A percentile compares a stretch with the other conserved stretches of the same genome.
These are phyloP conservation scores for Hippocampus comes DNA, from an alignment of 2,113 vertebrate genomes.

Conservation along the genomic window DNA sequence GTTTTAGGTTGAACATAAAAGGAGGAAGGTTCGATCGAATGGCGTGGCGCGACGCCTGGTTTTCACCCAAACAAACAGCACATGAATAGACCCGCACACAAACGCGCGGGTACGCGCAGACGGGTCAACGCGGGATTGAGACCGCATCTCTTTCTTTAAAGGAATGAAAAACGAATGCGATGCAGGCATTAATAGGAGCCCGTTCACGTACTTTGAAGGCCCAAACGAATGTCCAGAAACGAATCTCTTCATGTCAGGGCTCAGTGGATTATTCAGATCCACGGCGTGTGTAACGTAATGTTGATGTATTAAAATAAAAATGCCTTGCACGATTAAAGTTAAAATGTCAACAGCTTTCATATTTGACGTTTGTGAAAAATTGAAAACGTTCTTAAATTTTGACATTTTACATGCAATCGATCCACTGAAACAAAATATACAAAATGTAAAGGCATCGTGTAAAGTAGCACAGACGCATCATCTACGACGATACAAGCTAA, in stretches of 20 bases:
- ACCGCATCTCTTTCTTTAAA: background rate
- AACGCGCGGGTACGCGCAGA: background rate
- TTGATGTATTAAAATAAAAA: background rate
- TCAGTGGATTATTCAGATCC: background rate
- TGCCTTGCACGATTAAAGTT: background rate
- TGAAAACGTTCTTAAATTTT: background rate
- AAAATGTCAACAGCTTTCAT: background rate
- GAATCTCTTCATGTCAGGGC: background rate
- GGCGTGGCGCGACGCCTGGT: background rate
- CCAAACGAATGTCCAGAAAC: background rate
- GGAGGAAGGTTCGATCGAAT: background rate
- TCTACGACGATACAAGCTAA: background rate
- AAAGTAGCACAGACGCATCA: background rate
- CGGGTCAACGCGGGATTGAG: background rate
- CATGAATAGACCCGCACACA: background rate
- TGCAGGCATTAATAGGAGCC: background rate
- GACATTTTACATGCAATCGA: background rate
- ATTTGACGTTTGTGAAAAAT: background rate
- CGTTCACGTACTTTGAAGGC: background rate
- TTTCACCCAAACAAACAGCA: background rate
- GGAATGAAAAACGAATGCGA: background rate
- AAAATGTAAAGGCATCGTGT: background rate
- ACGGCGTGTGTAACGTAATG: background rate
- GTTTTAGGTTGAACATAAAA: too few relatives aligned
- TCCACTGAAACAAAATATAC: background rate